Percentiles rank a stretch among this genome's conserved stretches.
Conservation (phyloP, 2,113 vertebrate genomes). For the Anhinga rufa region DNA sequence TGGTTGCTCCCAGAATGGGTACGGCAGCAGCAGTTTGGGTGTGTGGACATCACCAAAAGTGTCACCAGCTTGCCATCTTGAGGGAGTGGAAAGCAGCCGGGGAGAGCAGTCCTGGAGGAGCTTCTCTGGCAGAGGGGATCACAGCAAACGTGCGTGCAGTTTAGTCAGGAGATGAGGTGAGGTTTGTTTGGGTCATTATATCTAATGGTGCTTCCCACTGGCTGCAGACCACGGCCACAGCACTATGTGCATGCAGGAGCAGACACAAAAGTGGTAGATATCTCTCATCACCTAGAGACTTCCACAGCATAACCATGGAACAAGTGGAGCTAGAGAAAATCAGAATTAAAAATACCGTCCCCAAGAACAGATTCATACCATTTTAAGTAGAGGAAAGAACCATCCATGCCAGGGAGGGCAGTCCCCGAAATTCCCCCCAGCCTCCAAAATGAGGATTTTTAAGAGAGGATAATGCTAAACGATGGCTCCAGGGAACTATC, state of each 20-base stretch:
- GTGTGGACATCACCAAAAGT: neutral
- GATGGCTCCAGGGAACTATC: neutral
- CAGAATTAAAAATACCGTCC: neutral
- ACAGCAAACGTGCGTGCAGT: accelerated
- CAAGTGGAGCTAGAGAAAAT: neutral
- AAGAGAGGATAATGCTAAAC: neutral
- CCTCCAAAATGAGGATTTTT: neutral
- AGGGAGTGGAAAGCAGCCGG: neutral
- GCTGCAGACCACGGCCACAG: neutral
- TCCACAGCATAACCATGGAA: neutral
- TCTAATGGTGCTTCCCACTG: neutral
- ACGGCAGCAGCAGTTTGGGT: accelerated
- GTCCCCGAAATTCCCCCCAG: neutral
- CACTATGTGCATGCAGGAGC: neutral
- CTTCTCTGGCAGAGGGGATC: neutral
- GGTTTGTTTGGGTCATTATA: neutral
- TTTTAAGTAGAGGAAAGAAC: neutral
- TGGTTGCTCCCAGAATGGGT: neutral
- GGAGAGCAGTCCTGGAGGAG: neutral
- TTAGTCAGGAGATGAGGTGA: accelerated
- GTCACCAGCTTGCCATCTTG: neutral
- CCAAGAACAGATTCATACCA: neutral
- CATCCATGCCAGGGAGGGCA: neutral
- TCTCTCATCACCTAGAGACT: neutral
- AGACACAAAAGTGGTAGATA: accelerated